These are phyloP conservation scores for Calephelis virginiensis DNA, from an alignment of 1,140 invertebrate genomes.

Conservation along the genomic window DNA sequence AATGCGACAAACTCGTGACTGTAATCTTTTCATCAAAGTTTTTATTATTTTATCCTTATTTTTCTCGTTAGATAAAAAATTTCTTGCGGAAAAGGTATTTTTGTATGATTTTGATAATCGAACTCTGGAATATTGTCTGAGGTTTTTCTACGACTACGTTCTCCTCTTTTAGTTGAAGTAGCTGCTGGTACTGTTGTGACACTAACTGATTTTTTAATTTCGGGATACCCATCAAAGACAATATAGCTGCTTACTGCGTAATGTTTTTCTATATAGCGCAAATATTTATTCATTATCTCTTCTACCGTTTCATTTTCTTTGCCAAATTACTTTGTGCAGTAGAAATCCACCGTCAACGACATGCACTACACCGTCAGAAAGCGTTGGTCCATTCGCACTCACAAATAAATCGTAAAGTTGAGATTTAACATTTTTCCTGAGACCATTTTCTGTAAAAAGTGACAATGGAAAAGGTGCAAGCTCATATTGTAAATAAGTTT, in stretches of 20 bases:
- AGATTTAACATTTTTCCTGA: slow-evolving; percentile 21
- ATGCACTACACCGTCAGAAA: slow-evolving; percentile 15
- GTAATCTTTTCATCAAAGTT: slow-evolving; percentile 27
- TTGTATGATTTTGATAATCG: slow-evolving; percentile 29
- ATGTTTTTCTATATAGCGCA: slow-evolving; percentile 28
- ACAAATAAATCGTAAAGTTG: slow-evolving; percentile 22
- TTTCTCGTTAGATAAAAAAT: slow-evolving; percentile 31
- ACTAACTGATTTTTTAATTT: slow-evolving; percentile 27
- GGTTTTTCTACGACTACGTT: slow-evolving; percentile 30
- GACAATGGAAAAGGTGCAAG: too few species aligned
- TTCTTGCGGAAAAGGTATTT: slow-evolving; percentile 30
- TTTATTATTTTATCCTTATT: slow-evolving; percentile 28
- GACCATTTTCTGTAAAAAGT: slow-evolving; percentile 21
- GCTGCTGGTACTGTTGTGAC: slow-evolving; percentile 31
- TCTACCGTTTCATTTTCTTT: slow-evolving; percentile 22
- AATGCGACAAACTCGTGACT: slow-evolving; percentile 23
- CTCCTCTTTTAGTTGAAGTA: slow-evolving; percentile 32
- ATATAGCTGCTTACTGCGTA: slow-evolving; percentile 27
- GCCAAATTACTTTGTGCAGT: slow-evolving; percentile 25
- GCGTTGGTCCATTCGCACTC: slow-evolving; percentile 17
- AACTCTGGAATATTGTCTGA: slow-evolving; percentile 33
- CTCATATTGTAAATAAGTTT: too few species aligned
- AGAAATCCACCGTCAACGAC: slow-evolving; percentile 21
- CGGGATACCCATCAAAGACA: slow-evolving; percentile 29
- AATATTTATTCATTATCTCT: slow-evolving; percentile 26